Evolutionary conservation across 1,140 invertebrate genomes (phyloP).

Genomic region (Popillia japonica): DNA sequence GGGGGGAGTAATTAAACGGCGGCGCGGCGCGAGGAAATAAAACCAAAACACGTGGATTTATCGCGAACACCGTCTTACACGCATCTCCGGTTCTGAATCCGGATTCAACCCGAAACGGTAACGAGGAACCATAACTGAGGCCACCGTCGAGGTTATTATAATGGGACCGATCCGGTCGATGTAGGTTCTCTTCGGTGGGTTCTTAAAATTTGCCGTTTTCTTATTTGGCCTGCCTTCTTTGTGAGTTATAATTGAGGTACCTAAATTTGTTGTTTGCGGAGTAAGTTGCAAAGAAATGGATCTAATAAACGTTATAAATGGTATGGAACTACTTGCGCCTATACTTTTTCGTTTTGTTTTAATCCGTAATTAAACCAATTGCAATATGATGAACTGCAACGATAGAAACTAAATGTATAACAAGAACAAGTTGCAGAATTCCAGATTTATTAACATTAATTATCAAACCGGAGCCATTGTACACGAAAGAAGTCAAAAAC

Average conservation of each 20-base stretch:
- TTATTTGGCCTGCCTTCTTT: neutral
- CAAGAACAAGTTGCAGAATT: too few relatives aligned
- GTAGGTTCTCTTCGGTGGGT: neutral
- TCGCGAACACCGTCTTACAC: constrained; percentile 28
- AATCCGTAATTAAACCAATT: too few relatives aligned
- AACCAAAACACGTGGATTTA: constrained; percentile 33
- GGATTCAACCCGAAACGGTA: neutral
- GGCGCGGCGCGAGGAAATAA: constrained; percentile 20
- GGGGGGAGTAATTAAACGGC: constrained; percentile 32
- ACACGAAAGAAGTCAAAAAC: too few relatives aligned
- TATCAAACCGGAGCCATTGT: too few relatives aligned
- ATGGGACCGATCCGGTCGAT: neutral
- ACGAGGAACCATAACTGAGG: neutral
- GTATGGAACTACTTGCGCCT: too few relatives aligned
- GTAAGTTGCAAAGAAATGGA: too few relatives aligned
- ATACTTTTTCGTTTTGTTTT: too few relatives aligned
- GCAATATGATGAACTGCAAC: too few relatives aligned
- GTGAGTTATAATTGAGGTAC: neutral
- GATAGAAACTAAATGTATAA: too few relatives aligned
- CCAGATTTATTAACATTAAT: too few relatives aligned
- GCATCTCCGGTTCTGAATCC: constrained; percentile 24
- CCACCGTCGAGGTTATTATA: neutral
- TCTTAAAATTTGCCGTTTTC: neutral
- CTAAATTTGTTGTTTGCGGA: too few relatives aligned
- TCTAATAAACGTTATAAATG: too few relatives aligned